phyloP scores from a whole-genome alignment of 2,888 invertebrate species.

The Chloroclysta siterata region DNA sequence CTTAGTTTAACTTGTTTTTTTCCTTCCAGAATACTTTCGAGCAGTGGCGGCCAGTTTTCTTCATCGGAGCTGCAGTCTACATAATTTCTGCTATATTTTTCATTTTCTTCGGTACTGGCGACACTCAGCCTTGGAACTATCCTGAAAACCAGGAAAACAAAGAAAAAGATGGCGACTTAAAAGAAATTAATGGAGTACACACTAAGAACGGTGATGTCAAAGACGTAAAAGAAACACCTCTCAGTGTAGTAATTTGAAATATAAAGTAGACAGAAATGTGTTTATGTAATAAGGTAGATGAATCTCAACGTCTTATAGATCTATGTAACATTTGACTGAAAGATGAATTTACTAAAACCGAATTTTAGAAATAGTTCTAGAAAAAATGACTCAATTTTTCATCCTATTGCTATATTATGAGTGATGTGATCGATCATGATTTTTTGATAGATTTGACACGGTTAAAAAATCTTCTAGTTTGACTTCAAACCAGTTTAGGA shows the following conservation, averaged over 20 bases:
- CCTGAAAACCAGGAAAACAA: conserved; percentile 54
- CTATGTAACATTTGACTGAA: conserved; percentile 24
- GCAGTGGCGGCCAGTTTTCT: conserved; percentile 90
- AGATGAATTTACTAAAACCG: conserved; percentile 18
- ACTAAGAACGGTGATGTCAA: conserved; percentile 57
- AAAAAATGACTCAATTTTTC: conserved; percentile 18
- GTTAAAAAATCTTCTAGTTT: conserved; percentile 16
- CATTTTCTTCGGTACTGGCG: conserved; percentile 88
- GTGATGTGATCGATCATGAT: neutral
- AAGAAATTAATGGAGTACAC: conserved; percentile 53
- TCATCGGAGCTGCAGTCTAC: conserved; percentile 89
- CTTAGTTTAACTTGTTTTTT: conserved; percentile 15
- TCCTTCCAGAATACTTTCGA: conserved; percentile 87
- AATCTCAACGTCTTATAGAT: conserved; percentile 15
- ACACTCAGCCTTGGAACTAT: conserved; percentile 89
- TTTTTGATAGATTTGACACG: conserved; percentile 4
- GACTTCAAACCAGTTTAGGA: conserved; percentile 23
- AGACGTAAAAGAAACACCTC: conserved; percentile 68
- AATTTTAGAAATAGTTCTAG: conserved; percentile 19
- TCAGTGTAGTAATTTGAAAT: conserved; percentile 57
- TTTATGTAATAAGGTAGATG: conserved; percentile 13
- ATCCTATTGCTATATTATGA: conserved; percentile 1
- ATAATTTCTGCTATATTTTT: conserved; percentile 88
- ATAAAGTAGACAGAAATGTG: conserved; percentile 1
- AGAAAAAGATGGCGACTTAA: conserved; percentile 55